Conservation (phyloP, 2,797 vertebrate genomes). For the Sphaeramia orbicularis region DNA sequence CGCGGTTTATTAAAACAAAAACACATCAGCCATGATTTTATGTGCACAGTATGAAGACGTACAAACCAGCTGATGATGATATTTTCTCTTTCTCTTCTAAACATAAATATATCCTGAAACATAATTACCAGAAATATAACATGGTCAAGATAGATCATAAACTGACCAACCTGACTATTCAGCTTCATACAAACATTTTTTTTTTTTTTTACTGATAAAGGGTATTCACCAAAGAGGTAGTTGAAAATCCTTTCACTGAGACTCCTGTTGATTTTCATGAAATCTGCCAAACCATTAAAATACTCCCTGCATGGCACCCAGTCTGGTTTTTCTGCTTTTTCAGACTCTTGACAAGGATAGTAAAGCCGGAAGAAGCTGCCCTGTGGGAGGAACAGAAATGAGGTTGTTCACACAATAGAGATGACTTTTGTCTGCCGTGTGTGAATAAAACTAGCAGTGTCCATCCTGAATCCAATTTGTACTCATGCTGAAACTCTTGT, state of each 20-base stretch:
- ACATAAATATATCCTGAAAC: not conserved
- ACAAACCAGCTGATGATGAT: no score
- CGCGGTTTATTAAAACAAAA: no score
- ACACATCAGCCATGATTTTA: no score
- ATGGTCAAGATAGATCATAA: not conserved
- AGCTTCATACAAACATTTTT: not conserved
- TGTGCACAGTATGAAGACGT: no score
- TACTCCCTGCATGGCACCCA: conserved; percentile 95
- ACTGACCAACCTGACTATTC: not conserved
- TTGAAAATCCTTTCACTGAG: conserved; percentile 88
- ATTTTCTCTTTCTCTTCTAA: no score
- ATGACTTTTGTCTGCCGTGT: not conserved
- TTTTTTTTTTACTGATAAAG: not conserved
- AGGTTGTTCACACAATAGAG: not conserved
- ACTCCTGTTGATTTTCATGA: conserved; percentile 88
- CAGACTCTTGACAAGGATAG: conserved; percentile 88
- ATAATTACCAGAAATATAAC: not conserved
- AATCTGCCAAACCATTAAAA: conserved; percentile 92
- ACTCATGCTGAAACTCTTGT: not conserved
- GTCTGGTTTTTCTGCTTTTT: conserved; percentile 75
- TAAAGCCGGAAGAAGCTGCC: conserved; percentile 93
- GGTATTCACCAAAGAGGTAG: conserved; percentile 89
- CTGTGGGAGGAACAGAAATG: conserved; percentile 68
- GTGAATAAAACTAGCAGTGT: not conserved
- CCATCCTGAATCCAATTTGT: not conserved